These are phyloP conservation scores for Ascaphus truei DNA, from an alignment of 2,113 vertebrate genomes.

Conservation along the genomic window DNA sequence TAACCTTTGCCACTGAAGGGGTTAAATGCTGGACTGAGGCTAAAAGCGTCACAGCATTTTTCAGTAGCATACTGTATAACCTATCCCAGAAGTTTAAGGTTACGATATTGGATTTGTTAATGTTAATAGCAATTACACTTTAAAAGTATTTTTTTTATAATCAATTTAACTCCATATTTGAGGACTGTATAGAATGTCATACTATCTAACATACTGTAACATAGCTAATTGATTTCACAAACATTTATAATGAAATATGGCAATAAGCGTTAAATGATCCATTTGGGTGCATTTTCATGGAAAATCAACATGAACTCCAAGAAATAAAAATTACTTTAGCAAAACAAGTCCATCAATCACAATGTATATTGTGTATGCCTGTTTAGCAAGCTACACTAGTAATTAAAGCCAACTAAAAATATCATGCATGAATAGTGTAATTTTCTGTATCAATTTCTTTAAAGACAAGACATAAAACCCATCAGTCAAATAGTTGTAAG, in stretches of 20 bases:
- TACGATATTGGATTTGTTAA: no score
- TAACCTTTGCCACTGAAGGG: no score
- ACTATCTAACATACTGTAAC: no score
- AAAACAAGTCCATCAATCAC: conserved; percentile 72
- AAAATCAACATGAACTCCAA: background rate
- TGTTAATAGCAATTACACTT: no score
- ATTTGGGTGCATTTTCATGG: background rate
- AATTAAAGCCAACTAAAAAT: conserved; percentile 78
- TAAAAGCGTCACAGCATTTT: no score
- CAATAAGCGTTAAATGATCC: background rate
- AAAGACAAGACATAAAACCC: conserved; percentile 62
- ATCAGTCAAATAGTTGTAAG: conserved; percentile 78
- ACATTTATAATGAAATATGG: background rate
- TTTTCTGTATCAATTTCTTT: conserved; percentile 69
- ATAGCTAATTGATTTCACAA: background rate
- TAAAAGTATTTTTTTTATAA: no score
- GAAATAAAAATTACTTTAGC: conserved; percentile 62
- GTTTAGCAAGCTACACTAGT: conserved; percentile 69
- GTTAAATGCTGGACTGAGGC: no score
- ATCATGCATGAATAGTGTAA: conserved; percentile 69
- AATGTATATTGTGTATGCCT: conserved; percentile 63
- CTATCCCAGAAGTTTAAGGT: no score
- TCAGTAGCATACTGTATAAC: no score
- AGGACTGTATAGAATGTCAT: no score
- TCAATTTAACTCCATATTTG: no score